Conservation (phyloP, 2,888 invertebrate genomes). For the Thelaira solivaga region DNA sequence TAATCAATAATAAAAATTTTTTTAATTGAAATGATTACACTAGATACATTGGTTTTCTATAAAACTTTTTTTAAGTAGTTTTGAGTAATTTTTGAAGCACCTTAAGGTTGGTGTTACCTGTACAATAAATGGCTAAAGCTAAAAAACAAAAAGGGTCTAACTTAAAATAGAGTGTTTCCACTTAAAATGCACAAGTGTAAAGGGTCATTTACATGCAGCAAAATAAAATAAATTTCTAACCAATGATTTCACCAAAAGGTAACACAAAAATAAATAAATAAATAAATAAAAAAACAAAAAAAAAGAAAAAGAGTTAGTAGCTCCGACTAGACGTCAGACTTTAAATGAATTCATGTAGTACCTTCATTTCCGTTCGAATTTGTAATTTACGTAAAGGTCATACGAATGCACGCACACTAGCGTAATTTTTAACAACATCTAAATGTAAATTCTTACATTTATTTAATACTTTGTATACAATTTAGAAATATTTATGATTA, state of each 20-base stretch:
- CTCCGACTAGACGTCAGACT: slow-evolving; percentile 41
- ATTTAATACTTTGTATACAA: slow-evolving; percentile 5
- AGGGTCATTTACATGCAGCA: background rate
- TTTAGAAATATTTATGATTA: background rate
- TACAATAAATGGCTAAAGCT: too few relatives aligned
- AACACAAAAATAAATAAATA: too few relatives aligned
- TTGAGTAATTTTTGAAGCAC: too few relatives aligned
- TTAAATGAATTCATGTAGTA: slow-evolving; percentile 47
- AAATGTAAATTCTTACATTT: slow-evolving; percentile 19
- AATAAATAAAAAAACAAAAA: too few relatives aligned
- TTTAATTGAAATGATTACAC: too few relatives aligned
- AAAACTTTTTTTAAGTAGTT: too few relatives aligned
- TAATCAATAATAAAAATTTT: too few relatives aligned
- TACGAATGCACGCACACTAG: background rate
- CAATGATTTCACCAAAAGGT: slow-evolving; percentile 11
- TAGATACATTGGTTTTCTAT: too few relatives aligned
- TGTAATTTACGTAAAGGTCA: slow-evolving; percentile 45
- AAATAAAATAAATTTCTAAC: background rate
- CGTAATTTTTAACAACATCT: background rate
- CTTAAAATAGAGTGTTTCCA: too few relatives aligned
- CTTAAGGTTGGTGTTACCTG: too few relatives aligned
- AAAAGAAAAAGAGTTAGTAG: slow-evolving; percentile 3
- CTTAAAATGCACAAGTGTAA: slow-evolving; percentile 8
- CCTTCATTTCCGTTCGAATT: slow-evolving; percentile 54
- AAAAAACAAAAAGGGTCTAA: too few relatives aligned